Evolutionary conservation across 2,797 vertebrate species (phyloP), one percentile per base, ranked within the genome.

Genomic region (Sarcophilus harrisii): DNA sequence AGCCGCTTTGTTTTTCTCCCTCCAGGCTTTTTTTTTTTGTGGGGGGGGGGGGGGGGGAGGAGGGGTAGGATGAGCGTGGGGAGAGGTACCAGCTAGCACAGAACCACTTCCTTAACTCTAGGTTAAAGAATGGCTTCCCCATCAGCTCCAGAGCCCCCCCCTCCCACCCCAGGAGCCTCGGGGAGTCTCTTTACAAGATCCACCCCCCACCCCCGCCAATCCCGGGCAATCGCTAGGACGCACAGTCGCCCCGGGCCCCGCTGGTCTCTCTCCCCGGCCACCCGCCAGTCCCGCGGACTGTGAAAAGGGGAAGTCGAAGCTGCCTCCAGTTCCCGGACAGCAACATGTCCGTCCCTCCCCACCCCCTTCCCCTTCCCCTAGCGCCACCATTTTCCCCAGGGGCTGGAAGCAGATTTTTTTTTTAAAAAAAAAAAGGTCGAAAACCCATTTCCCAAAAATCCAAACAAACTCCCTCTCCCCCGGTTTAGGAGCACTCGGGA

Each of bases 381-480:
- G 73, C 38, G 73, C 73, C 73, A 45, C 73, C 73, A 81, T 90
- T 90, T 90, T 90, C 90, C 90, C 90, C 90, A 90, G 90, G 52
- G 90, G 90, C 90, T 90, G 54, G 90, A 45, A 90, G 49, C 49
- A 54, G 49, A 90, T 30, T 21, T 92, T n/a, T n/a, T n/a, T n/a
- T n/a, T n/a, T n/a, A 66, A n/a, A 55, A 55, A 55, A 55, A 55
- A 55, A 94, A 32, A 93, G 13, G 91, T 54, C 59, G 4, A 18
- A 57, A 57, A 91, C 45, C 91, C 28, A 29, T 90, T 57, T 90
- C 32, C 28, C 90, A 32, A 21, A 52, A 1, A 90, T 90, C 14
- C 89, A 90, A 90, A 49, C 89, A 28, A 73, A 73, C 66, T 73
- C 73, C 38, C 21, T n/a, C 58, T 12, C 91, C 52, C 62, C 5